Evolutionary conservation across 1,140 invertebrate genomes (phyloP).

Genomic region (Drosophila willistoni): DNA sequence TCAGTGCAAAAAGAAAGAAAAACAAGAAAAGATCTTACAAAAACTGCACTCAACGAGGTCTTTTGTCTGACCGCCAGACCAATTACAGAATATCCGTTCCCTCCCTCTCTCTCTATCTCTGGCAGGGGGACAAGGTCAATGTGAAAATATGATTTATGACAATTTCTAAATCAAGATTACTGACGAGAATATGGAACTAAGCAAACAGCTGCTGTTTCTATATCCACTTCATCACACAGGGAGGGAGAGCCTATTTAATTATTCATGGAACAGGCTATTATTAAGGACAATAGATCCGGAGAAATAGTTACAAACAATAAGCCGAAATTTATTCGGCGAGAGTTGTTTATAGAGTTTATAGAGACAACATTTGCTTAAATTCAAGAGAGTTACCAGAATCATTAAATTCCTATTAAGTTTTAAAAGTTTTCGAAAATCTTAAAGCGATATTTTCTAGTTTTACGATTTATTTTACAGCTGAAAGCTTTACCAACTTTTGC

Average conservation of each 20-base stretch:
- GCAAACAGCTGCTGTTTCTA: conserved; percentile 44
- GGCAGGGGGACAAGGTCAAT: conserved; percentile 46
- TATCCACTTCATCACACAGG: not conserved
- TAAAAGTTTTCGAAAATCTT: too few species aligned
- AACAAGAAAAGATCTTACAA: not conserved
- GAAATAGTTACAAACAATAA: not conserved
- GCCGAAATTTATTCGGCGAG: not conserved
- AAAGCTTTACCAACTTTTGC: too few species aligned
- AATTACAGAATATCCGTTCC: conserved; percentile 35
- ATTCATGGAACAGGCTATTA: not conserved
- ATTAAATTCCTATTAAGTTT: too few species aligned
- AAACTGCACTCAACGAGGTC: conserved; percentile 27
- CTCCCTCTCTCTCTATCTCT: not conserved
- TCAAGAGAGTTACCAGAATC: too few species aligned
- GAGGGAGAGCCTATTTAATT: not conserved
- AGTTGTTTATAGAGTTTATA: not conserved
- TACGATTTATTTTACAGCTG: too few species aligned
- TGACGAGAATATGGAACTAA: conserved; percentile 24
- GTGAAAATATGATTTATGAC: conserved; percentile 63
- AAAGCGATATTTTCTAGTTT: too few species aligned
- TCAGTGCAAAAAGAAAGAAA: conserved; percentile 48
- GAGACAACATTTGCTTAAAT: too few species aligned
- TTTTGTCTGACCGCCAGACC: conserved; percentile 31
- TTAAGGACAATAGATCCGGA: conserved; percentile 8
- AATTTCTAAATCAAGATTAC: conserved; percentile 63